phyloP scores from a whole-genome alignment of 2,113 vertebrate genomes.

The Pao palembangensis region DNA sequence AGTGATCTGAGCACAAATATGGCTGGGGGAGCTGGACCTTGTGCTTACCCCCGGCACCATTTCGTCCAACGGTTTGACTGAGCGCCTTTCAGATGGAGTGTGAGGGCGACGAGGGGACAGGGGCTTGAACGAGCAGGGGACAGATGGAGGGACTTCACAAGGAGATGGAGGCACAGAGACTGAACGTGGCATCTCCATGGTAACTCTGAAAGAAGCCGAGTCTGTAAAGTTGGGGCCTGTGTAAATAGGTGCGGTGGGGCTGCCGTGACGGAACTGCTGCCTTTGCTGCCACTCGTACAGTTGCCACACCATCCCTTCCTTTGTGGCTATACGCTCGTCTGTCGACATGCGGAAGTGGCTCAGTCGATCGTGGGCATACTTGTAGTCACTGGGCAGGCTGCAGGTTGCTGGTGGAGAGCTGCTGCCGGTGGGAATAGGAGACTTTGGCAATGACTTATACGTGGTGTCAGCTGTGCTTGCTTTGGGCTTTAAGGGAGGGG shows the following conservation, averaged over 20 bases:
- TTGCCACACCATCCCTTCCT: slow-evolving; percentile 97
- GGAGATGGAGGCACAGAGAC: slow-evolving; percentile 95
- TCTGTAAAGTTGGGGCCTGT: slow-evolving; percentile 82
- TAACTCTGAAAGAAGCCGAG: slow-evolving; percentile 82
- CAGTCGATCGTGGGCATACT: slow-evolving; percentile 94
- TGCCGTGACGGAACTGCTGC: slow-evolving; percentile 95
- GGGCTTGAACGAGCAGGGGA: slow-evolving; percentile 76
- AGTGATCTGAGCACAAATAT: slow-evolving; percentile 72
- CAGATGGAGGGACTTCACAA: slow-evolving; percentile 85
- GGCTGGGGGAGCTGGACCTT: slow-evolving; percentile 83
- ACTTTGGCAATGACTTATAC: slow-evolving; percentile 93
- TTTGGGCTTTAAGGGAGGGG: slow-evolving; percentile 80
- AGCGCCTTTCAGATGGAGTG: slow-evolving; percentile 90
- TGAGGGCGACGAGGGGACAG: slow-evolving; percentile 85
- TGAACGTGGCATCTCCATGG: slow-evolving; percentile 89
- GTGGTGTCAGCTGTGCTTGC: slow-evolving; percentile 75
- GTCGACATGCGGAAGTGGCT: slow-evolving; percentile 97
- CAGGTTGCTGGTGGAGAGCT: slow-evolving; percentile 79
- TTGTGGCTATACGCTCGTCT: slow-evolving; percentile 87
- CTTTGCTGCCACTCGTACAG: slow-evolving; percentile 98
- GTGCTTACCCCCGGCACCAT: slow-evolving; percentile 75
- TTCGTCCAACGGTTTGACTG: slow-evolving; percentile 84
- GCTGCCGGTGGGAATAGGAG: slow-evolving; percentile 78
- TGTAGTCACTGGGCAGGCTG: slow-evolving; percentile 94
- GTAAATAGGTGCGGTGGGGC: slow-evolving; percentile 86